Conservation (phyloP, 2,888 invertebrate species). For the Lampropteryx suffumata region DNA sequence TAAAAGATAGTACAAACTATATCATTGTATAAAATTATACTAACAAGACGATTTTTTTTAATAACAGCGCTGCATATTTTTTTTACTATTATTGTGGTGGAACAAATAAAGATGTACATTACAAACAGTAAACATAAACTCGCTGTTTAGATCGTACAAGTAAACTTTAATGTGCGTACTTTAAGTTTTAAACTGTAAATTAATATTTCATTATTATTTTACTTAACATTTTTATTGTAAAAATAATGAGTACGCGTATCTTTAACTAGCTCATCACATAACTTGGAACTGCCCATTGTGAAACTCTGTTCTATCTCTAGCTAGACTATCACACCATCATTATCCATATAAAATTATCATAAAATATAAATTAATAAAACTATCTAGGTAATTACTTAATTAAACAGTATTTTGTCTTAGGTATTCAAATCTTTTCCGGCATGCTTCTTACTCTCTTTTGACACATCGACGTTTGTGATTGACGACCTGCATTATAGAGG, state of each 20-base stretch:
- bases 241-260: constrained; percentile 27
- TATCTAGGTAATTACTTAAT: constrained; percentile 43
- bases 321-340: constrained; percentile 36
- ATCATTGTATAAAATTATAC: no score
- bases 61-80: not conserved
- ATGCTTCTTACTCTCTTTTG: not conserved
- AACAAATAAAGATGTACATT: no score
- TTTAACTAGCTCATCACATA: constrained; percentile 32
- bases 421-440: constrained; percentile 28
- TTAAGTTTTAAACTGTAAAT: constrained; percentile 19
- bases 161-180: constrained; percentile 17
- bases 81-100: no score
- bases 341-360: constrained; percentile 44
- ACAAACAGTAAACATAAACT: no score
- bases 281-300: constrained; percentile 41
- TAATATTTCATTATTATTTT: constrained; percentile 20
- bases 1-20: not conserved
- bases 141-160: not conserved
- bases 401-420: constrained; percentile 42
- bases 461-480: not conserved
- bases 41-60: no score
- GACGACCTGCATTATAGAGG: no score
- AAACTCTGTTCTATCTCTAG: constrained; percentile 39
- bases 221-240: constrained; percentile 32
- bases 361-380: constrained; percentile 46